Evolutionary conservation across 2,113 vertebrate genomes (phyloP), one percentile per base, ranked within the genome.

Genomic region (Dissostichus mawsoni): DNA sequence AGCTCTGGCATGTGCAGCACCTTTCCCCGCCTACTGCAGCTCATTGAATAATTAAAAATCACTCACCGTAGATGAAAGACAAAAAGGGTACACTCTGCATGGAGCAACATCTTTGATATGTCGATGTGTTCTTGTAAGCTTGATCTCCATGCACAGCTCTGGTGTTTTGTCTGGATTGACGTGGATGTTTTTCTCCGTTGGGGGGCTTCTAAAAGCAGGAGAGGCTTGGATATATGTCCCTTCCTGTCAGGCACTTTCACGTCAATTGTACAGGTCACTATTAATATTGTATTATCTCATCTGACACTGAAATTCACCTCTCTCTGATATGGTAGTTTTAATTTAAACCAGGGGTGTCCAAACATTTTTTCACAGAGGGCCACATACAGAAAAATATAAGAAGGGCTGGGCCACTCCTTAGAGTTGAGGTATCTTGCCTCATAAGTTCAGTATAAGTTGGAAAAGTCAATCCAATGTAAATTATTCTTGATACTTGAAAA

Each of bases 221-320:
- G 33, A 48, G 9, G 25, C n/a, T 44, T 25, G 52, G 56, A 18
- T 53, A 16, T 76, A 73, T 76, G 3, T 29, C 25, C 12, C 55
- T 59, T 50, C 51, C 83, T 12, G 25, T 67, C 45, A 8, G 20
- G 59, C 52, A 71, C 33, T 29, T 53, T 68, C 75, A 25, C 23
- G 2, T 25, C 25, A 45, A 33, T 78, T 87, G 69, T 81, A 88
- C 76, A 82, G 67, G 64, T 44, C 82, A 81, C 69, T 90, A 86
- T 92, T 90, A 84, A 90, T 88, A 90, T 51, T 57, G 25, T 58
- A 44, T 64, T 5, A 62, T 53, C 56, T 50, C 56, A 20, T 25
- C 59, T 4, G 61, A 81, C 69, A 80, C 64, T 65, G 71, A 41
- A 51, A 11, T 16, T 12, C 10, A 58, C 68, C 20, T 8, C 13